Conservation (phyloP, 2,113 vertebrate genomes). For the Origma solitaria region DNA sequence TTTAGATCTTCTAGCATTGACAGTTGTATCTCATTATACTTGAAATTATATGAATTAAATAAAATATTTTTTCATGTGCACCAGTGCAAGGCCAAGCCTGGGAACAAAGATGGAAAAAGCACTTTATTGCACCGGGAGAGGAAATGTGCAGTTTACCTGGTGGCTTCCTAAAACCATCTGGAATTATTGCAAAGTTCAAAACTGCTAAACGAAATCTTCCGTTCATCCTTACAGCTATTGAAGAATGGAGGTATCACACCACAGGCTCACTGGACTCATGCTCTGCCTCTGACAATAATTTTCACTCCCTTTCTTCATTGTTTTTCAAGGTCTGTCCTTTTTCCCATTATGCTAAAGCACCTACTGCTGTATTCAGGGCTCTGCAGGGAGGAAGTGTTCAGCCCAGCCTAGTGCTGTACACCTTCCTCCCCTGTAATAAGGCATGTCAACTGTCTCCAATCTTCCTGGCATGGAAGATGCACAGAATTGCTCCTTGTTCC, state of each 20-base stretch:
- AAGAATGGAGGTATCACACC: neutral
- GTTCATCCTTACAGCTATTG: neutral
- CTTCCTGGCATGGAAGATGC: neutral
- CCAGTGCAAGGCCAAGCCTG: neutral
- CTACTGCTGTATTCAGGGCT: neutral
- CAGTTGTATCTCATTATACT: neutral
- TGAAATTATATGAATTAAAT: neutral
- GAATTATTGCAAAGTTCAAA: neutral
- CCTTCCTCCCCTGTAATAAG: neutral
- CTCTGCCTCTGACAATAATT: neutral
- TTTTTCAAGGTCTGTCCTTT: neutral
- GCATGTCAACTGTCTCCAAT: neutral
- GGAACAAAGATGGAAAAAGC: neutral
- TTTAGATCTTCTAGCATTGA: neutral
- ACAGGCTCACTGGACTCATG: rapidly evolving
- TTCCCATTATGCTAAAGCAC: neutral
- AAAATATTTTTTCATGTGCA: neutral
- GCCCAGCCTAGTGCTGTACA: no score
- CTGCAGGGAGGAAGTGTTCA: neutral
- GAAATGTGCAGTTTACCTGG: neutral
- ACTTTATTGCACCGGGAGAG: neutral
- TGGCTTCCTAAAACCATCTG: neutral
- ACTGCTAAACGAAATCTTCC: neutral
- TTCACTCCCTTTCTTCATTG: neutral
- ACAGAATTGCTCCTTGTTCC: rapidly evolving